A percentile compares a stretch with the other conserved stretches of the same genome.
Evolutionary conservation across 2,113 vertebrate species (phyloP).

Genomic region (Lepus europaeus): DNA sequence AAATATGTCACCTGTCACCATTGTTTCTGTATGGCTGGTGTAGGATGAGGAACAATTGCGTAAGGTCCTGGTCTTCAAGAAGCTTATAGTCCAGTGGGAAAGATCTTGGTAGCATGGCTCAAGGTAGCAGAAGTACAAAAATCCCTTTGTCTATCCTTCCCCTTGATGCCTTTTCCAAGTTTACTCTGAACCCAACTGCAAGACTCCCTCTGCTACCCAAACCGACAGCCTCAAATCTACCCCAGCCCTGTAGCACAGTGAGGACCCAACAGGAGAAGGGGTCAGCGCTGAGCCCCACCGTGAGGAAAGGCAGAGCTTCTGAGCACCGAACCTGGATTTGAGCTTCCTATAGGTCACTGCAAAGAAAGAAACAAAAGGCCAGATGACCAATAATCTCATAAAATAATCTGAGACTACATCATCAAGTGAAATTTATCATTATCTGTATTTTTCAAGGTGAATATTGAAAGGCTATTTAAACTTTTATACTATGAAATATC

Average conservation of each 20-base stretch:
- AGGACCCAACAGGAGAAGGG: not conserved
- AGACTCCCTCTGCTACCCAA: not conserved
- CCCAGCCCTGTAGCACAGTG: not conserved
- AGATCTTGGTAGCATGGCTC: not conserved
- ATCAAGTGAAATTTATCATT: not conserved
- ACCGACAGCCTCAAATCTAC: not conserved
- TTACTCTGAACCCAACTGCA: not conserved
- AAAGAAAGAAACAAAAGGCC: not conserved
- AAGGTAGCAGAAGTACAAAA: no score
- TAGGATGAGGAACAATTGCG: rapidly evolving
- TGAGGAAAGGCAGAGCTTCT: not conserved
- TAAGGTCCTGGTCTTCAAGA: not conserved
- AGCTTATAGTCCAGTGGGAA: no score
- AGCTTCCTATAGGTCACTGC: not conserved
- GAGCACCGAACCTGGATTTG: not conserved
- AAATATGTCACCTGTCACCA: no score
- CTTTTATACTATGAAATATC: not conserved
- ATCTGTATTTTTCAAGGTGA: not conserved
- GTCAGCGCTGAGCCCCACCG: rapidly evolving
- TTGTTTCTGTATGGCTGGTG: rapidly evolving
- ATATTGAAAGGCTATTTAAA: slow-evolving; percentile 44
- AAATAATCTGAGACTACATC: not conserved
- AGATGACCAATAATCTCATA: not conserved
- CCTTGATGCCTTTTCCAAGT: not conserved
- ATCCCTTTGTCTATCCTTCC: not conserved